Evolutionary conservation across 2,797 vertebrate species (phyloP).

Genomic region (Microctenopoma stevenorrisi): DNA sequence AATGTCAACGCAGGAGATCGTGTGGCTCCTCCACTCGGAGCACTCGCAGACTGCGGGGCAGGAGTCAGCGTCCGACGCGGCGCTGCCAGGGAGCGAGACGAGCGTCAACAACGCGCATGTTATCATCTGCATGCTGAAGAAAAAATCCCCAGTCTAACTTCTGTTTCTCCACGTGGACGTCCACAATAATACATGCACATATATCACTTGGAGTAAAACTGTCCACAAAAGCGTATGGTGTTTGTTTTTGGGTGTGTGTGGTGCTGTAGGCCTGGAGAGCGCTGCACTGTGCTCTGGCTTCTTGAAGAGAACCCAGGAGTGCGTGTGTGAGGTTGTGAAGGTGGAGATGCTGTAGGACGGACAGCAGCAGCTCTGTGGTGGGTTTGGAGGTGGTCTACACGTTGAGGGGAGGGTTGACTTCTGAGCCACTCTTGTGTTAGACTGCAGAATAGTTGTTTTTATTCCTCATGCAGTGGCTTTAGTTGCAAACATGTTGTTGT

Average conservation of each 20-base stretch:
- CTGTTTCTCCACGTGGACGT: slow-evolving; percentile 12
- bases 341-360: slow-evolving; percentile 65
- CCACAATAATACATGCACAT: slow-evolving; percentile 10
- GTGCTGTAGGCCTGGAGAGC: slow-evolving; percentile 29
- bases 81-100: slow-evolving; percentile 43
- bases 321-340: slow-evolving; percentile 39
- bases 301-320: slow-evolving; percentile 30
- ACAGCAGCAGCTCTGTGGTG: slow-evolving; percentile 51
- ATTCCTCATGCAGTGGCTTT: background rate
- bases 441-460: slow-evolving; percentile 50
- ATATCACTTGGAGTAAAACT: background rate
- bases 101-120: slow-evolving; percentile 67
- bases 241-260: background rate
- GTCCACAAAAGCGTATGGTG: background rate
- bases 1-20: slow-evolving; percentile 89
- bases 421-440: slow-evolving; percentile 70
- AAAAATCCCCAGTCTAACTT: slow-evolving; percentile 2
- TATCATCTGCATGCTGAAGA: slow-evolving; percentile 72
- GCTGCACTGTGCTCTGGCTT: background rate
- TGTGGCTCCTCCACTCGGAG: slow-evolving; percentile 85
- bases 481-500: too few relatives aligned
- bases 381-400: slow-evolving; percentile 75
- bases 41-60: slow-evolving; percentile 88
- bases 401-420: slow-evolving; percentile 65
- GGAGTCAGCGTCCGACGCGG: slow-evolving; percentile 54